Evolutionary conservation across 2,888 invertebrate species (phyloP), one percentile per base, ranked within the genome.

Genomic region (Eurois occulta): DNA sequence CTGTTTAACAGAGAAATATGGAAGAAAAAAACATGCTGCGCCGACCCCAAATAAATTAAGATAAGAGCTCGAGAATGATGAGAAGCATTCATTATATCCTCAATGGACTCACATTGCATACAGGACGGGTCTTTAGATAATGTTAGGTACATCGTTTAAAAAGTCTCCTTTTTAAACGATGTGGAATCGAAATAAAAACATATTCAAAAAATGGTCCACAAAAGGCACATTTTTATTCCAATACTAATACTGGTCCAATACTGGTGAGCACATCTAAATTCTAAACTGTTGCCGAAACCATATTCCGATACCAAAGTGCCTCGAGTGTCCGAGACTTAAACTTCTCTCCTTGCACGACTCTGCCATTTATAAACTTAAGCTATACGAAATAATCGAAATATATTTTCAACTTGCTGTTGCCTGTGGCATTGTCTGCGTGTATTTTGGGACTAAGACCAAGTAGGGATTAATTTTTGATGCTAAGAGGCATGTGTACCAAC

Each of bases 341-440:
- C 55, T 58, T 66, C 35, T 10, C 32, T 28, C 24, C 21, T 35
- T 24, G 28, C 76, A 77, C 78, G 78, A 46, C 46, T 35, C 24
- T 10, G 28, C 77, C 43, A 77, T 77, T 77, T 77, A 58, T 77
- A 66, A 77, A 76, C 66, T 66, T 38, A 72, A 52, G 38, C 46
- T 24, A 41, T 41, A 13, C 13, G 24, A 46, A 28, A 46, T 24
- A 41, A 32, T 8, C 13, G 24, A 46, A 28, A 46, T 67, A 58
- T 55, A 77, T 77, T 77, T 77, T n/a, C 78, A 58, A 28, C 72
- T 24, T 2, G 38, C 16, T 21, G 21, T 48, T 70, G 21, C 16
- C 16, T 7, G 38, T 6, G 48, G 69, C 21, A 48, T 28, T 4
- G 28, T 52, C 21, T 69, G 28, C 38, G 28, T 69, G 0, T 72